Base-by-base conservation (phyloP, 2,113 vertebrate genomes). In the Albula goreensis region DNA sequence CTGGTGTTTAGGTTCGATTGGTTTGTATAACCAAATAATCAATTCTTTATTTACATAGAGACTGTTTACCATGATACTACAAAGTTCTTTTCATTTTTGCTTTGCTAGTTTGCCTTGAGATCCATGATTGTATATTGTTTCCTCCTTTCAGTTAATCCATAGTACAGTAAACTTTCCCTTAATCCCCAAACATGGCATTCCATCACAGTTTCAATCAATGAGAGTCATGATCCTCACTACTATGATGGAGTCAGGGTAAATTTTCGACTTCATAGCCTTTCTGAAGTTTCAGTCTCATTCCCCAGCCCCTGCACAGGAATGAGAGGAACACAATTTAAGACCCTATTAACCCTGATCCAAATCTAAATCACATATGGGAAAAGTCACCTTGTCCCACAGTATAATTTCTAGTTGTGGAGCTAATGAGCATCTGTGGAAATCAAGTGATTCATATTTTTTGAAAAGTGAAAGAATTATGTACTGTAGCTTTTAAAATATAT, bases 261-360 rank as follows among this genome's bases (percentile, higher is more conserved):
- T 63, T 78, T 53, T 52, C 51, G 79, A 41, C 84, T 85, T 78
- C 53, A 60, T 10, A 7, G 77, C 83, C 25, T 12, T 70, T 85
- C 78, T 85, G 74, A 60, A 56, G 56, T 85, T 84, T 84, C 83
- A 77, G 63, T 52, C 66, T 84, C 60, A 41, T 84, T 50, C 66
- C 66, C 48, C n/a, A 8, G 66, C 66, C 48, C 49, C 50, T 74
- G 19, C 22, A 52, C 66, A 51, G 22, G 2, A 31, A 74, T 52
- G 19, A 50, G 66, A 84, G 66, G 25, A 84, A 77, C 19, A 84
- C 66, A 53, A 74, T 83, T 74, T 66, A 57, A 70, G 4, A n/a
- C 49, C 50, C 50, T 31, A 74, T 77, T 84, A 84, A 77, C 41
- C 48, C 50, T 51, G 11, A 66, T 12, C 48, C 53, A 48, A 50